Percentiles rank a stretch among this genome's conserved stretches.
Conservation (phyloP, 2,888 invertebrate genomes). For the Euspilapteryx auroguttella region DNA sequence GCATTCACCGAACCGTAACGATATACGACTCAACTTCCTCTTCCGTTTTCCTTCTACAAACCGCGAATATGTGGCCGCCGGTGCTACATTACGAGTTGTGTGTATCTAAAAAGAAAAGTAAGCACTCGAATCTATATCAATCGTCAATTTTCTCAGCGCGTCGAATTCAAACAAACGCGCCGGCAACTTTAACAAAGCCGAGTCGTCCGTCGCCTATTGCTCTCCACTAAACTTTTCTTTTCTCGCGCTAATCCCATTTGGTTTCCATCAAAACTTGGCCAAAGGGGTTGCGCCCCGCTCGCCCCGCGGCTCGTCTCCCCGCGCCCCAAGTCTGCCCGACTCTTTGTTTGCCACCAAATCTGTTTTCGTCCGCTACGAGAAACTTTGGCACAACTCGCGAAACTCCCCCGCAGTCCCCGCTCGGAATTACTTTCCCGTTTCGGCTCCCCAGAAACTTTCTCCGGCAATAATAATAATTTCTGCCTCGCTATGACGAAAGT, state of each 20-base stretch:
- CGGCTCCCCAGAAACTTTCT: slow-evolving; percentile 36
- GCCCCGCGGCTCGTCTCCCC: slow-evolving; percentile 7
- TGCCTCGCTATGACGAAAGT: slow-evolving; percentile 48
- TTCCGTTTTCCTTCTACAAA: no score
- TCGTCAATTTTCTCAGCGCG: background rate
- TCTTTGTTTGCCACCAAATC: slow-evolving; percentile 51
- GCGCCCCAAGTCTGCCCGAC: slow-evolving; percentile 13
- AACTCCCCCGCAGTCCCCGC: slow-evolving; percentile 17
- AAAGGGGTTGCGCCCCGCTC: slow-evolving; percentile 27
- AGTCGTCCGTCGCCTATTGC: slow-evolving; percentile 20
- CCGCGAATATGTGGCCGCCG: no score
- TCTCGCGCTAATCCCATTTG: slow-evolving; percentile 51
- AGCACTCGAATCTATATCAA: background rate
- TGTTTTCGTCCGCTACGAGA: slow-evolving; percentile 46
- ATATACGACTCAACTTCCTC: no score
- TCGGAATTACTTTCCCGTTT: slow-evolving; percentile 52
- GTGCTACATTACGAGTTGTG: no score
- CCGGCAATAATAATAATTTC: slow-evolving; percentile 51
- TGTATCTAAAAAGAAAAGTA: no score
- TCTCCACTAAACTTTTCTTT: slow-evolving; percentile 42
- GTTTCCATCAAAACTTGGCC: slow-evolving; percentile 53
- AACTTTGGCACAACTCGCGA: slow-evolving; percentile 41
- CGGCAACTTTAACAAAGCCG: slow-evolving; percentile 4
- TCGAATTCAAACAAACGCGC: slow-evolving; percentile 1
- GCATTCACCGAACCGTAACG: no score